Evolutionary conservation across 2,113 vertebrate species (phyloP).

Genomic region (Sylvia atricapilla): DNA sequence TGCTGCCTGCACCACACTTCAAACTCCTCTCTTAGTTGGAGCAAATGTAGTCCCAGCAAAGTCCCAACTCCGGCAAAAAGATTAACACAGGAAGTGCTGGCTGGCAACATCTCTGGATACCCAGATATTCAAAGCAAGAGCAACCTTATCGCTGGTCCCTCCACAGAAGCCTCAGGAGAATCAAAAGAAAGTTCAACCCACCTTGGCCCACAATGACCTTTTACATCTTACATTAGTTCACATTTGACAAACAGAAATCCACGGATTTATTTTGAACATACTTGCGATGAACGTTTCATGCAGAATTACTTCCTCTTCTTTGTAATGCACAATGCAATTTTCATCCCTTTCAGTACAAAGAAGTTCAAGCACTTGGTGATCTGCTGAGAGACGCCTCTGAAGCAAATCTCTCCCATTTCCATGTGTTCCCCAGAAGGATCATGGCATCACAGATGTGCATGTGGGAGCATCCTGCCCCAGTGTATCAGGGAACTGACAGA

Average conservation of each 20-base stretch:
- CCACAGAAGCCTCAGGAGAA: background rate
- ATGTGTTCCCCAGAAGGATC: background rate
- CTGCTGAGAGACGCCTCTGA: background rate
- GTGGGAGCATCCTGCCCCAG: background rate
- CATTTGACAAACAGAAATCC: background rate
- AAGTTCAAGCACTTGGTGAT: background rate
- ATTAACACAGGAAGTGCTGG: background rate
- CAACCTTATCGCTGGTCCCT: background rate
- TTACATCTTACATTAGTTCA: background rate
- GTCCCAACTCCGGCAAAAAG: background rate
- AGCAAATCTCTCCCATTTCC: background rate
- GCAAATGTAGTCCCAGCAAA: background rate
- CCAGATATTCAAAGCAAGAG: background rate
- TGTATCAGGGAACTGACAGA: background rate
- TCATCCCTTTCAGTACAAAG: background rate
- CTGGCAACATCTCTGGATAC: background rate
- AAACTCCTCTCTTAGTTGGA: background rate
- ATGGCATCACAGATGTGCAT: fast-evolving
- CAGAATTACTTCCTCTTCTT: background rate
- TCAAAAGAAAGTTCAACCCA: background rate
- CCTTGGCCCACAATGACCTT: background rate
- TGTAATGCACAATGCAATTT: background rate
- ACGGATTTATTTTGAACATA: background rate
- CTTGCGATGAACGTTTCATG: background rate
- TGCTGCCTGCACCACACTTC: background rate